phyloP scores from a whole-genome alignment of 2,797 vertebrate genomes.

The Myiotriccus ornatus region DNA sequence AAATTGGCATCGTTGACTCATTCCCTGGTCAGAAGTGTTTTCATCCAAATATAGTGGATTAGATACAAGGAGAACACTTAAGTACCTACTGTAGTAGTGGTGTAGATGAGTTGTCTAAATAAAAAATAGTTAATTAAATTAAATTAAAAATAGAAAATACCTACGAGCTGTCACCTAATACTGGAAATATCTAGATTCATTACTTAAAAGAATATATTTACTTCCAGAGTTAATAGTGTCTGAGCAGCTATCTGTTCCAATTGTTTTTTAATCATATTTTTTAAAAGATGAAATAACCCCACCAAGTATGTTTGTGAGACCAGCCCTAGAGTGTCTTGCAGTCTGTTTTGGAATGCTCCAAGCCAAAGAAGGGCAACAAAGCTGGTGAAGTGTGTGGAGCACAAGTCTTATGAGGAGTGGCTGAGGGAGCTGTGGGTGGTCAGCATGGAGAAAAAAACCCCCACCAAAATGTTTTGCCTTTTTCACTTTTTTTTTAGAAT shows the following conservation, averaged over 20 bases:
- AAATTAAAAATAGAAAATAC: not conserved
- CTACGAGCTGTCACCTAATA: not conserved
- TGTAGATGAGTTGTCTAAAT: not conserved
- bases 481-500: not conserved
- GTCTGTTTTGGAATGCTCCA: not conserved
- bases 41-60: not conserved
- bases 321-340: not conserved
- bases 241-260: not conserved
- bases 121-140: not conserved
- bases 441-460: fast-evolving
- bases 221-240: not conserved
- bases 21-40: not conserved
- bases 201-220: not conserved
- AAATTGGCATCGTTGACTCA: not conserved
- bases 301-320: not conserved
- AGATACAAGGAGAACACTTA: not conserved
- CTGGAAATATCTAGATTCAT: not conserved
- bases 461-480: not conserved
- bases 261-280: not conserved
- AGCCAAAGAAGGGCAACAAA: not conserved
- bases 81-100: not conserved
- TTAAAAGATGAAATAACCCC: not conserved
- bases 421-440: not conserved
- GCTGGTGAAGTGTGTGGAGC: not conserved
- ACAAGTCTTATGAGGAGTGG: not conserved